Percentiles rank a stretch among this genome's conserved stretches.
Evolutionary conservation across 2,797 vertebrate species (phyloP).

Genomic region (Telmatherina bonti): DNA sequence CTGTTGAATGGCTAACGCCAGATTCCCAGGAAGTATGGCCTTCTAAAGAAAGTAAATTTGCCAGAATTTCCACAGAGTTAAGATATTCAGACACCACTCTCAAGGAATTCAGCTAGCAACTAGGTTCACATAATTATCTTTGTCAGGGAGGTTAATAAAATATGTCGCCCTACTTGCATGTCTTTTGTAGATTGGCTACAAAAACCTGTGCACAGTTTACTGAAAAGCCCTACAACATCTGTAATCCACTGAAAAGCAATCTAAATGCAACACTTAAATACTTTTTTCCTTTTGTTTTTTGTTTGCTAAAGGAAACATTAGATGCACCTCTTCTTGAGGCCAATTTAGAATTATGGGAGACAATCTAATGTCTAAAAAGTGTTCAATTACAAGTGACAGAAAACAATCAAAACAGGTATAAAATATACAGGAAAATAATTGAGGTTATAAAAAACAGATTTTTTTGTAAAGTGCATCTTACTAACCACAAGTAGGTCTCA

Average conservation of each 20-base stretch:
- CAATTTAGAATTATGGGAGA: background rate
- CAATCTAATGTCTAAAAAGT: conserved; percentile 8
- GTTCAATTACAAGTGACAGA: background rate
- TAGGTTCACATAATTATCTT: conserved; percentile 30
- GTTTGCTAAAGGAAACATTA: background rate
- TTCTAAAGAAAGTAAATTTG: conserved; percentile 32
- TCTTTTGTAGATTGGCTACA: conserved; percentile 31
- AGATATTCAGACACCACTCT: conserved; percentile 15
- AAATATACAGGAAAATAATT: background rate
- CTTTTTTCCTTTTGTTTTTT: background rate
- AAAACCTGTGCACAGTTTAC: background rate
- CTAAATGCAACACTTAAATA: background rate
- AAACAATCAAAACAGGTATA: background rate
- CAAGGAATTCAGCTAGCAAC: conserved; percentile 13
- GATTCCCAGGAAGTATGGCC: conserved; percentile 35
- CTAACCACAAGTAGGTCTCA: background rate
- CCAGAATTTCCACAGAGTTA: conserved; percentile 34
- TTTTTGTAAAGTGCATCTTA: background rate
- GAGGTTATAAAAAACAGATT: background rate
- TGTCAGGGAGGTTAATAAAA: conserved; percentile 44
- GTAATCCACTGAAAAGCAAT: background rate
- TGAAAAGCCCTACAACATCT: background rate
- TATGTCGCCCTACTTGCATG: conserved; percentile 18
- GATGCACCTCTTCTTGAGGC: background rate
- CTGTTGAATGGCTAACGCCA: conserved; percentile 46